phyloP scores from a whole-genome alignment of 2,888 invertebrate genomes.

The Muschampia plurimacula region DNA sequence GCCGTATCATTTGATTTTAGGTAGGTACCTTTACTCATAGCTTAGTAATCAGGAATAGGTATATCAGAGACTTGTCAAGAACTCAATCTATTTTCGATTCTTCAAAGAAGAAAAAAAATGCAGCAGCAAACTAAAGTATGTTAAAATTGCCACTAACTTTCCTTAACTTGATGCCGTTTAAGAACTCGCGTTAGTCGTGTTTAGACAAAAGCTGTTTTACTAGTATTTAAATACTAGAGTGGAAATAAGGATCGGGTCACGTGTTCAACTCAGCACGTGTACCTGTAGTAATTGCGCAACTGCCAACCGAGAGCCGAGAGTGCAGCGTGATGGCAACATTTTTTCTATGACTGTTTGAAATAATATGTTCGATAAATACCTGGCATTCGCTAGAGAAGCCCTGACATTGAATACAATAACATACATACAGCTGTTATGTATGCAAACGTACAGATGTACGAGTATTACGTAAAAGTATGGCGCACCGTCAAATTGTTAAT shows the following conservation, averaged over 20 bases:
- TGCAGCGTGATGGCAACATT: slow-evolving; percentile 53
- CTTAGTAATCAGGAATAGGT: too few species aligned
- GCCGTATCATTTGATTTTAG: too few species aligned
- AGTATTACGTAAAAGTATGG: neutral
- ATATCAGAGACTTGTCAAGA: too few species aligned
- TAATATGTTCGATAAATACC: slow-evolving; percentile 46
- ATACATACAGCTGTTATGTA: neutral
- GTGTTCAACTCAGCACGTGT: slow-evolving; percentile 61
- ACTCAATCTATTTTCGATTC: too few species aligned
- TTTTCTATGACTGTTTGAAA: slow-evolving; percentile 42
- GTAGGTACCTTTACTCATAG: too few species aligned
- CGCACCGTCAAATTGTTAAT: neutral
- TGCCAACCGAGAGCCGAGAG: slow-evolving; percentile 61
- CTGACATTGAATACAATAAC: slow-evolving; percentile 20
- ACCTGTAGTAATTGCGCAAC: slow-evolving; percentile 68
- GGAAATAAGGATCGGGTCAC: slow-evolving; percentile 39
- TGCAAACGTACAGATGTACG: neutral
- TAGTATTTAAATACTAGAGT: neutral
- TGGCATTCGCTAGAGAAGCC: slow-evolving; percentile 10
- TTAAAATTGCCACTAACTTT: too few species aligned
- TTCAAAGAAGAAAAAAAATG: too few species aligned
- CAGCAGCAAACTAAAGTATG: too few species aligned
- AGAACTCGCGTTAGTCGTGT: neutral
- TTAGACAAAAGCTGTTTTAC: slow-evolving; percentile 8
- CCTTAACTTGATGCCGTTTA: neutral